Evolutionary conservation across 2,113 vertebrate genomes (phyloP).

Genomic region (Bombycilla garrulus): DNA sequence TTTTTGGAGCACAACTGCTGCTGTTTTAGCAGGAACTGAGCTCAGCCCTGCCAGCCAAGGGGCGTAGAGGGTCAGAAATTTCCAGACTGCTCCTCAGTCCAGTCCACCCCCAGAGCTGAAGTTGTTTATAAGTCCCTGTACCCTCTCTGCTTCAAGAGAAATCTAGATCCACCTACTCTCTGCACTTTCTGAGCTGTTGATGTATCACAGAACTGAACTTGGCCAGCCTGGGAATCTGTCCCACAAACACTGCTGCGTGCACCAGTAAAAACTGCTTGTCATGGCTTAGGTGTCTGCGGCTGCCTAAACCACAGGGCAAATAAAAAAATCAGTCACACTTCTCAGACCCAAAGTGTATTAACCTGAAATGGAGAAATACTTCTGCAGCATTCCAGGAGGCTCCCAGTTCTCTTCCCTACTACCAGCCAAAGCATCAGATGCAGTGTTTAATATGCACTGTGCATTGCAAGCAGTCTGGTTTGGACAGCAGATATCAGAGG

Average conservation of each 20-base stretch:
- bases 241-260: neutral
- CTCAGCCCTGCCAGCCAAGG: slow-evolving; percentile 4
- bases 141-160: neutral
- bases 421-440: neutral
- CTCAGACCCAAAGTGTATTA: neutral
- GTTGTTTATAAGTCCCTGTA: neutral
- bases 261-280: neutral
- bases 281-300: neutral
- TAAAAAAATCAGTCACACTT: neutral
- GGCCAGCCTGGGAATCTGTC: neutral
- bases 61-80: neutral
- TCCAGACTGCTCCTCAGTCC: neutral
- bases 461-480: neutral
- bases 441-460: neutral
- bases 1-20: neutral
- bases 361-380: neutral
- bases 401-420: neutral
- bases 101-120: neutral
- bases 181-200: neutral
- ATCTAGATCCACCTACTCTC: neutral
- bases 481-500: neutral
- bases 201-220: neutral
- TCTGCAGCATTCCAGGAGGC: neutral
- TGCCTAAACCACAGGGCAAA: neutral
- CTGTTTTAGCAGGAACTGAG: slow-evolving; percentile 3